phyloP scores from a whole-genome alignment of 64 coral and sea anemone species.

The Catalaphyllia jardinei region DNA sequence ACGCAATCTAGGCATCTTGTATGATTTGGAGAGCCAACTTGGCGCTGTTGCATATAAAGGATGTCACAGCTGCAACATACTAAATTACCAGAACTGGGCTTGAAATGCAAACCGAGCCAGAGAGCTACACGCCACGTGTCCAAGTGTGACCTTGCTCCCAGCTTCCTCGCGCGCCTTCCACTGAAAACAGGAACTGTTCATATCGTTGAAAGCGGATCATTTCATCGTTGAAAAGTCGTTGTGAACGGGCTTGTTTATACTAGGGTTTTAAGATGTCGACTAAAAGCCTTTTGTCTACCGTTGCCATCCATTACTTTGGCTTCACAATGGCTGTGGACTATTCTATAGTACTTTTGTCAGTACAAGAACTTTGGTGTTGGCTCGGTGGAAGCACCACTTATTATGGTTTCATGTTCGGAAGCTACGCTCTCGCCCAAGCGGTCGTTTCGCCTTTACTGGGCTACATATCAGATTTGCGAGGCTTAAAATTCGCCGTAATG shows the following conservation, averaged over 20 bases:
- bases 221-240: background rate
- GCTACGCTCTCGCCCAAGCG: conserved; percentile 82
- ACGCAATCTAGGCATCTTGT: too few relatives aligned
- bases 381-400: conserved; percentile 58
- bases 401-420: conserved; percentile 91
- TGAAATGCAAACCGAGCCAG: background rate
- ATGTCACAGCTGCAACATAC: too few relatives aligned
- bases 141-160: background rate
- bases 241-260: background rate
- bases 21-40: too few relatives aligned
- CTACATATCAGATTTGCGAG: conserved; percentile 83
- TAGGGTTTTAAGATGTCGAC: conserved; percentile 15
- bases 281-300: conserved; percentile 44
- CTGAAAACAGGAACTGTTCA: background rate
- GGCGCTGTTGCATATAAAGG: too few relatives aligned
- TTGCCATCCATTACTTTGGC: conserved; percentile 87
- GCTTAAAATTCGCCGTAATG: conserved; percentile 84
- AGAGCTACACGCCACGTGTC: conserved; percentile 1
- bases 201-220: background rate
- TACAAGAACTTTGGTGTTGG: conserved; percentile 75
- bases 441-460: conserved; percentile 85
- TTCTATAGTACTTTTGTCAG: conserved; percentile 74
- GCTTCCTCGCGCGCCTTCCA: background rate
- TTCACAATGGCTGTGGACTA: conserved; percentile 97
- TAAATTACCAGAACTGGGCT: too few relatives aligned